Evolutionary conservation across 2,797 vertebrate genomes (phyloP).

Genomic region (Antennarius maculatus): DNA sequence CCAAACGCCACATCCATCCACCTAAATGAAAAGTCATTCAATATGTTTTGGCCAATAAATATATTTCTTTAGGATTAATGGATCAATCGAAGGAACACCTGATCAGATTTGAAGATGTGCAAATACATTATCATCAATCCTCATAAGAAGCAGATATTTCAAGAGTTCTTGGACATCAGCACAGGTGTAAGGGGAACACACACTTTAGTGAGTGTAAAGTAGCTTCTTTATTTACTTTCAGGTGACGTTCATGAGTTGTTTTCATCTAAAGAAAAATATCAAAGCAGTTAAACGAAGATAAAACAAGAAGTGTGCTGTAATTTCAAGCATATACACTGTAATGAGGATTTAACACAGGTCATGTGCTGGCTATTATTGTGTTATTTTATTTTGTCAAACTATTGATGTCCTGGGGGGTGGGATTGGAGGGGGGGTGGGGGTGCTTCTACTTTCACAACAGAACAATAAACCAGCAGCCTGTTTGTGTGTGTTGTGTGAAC

Average conservation of each 20-base stretch:
- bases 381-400: constrained; percentile 11
- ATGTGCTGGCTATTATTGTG: constrained; percentile 12
- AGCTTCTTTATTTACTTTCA: background rate
- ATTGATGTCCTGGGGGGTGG: background rate
- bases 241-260: background rate
- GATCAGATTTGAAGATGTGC: too few species aligned
- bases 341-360: constrained; percentile 12
- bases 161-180: too few species aligned
- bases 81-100: background rate
- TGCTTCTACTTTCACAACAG: too few species aligned
- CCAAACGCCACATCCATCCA: constrained; percentile 20
- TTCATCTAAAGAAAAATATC: too few species aligned
- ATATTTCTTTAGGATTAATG: constrained; percentile 12
- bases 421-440: background rate
- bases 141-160: too few species aligned
- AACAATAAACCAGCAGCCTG: too few species aligned
- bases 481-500: too few species aligned
- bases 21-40: constrained; percentile 24
- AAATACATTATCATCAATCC: too few species aligned
- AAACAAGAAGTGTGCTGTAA: background rate
- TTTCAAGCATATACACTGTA: constrained; percentile 16
- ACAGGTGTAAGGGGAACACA: too few species aligned
- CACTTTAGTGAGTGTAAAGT: too few species aligned
- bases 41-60: constrained; percentile 20
- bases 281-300: too few species aligned